Evolutionary conservation across 1,140 invertebrate genomes (phyloP).

Genomic region (Oscheius sp.): DNA sequence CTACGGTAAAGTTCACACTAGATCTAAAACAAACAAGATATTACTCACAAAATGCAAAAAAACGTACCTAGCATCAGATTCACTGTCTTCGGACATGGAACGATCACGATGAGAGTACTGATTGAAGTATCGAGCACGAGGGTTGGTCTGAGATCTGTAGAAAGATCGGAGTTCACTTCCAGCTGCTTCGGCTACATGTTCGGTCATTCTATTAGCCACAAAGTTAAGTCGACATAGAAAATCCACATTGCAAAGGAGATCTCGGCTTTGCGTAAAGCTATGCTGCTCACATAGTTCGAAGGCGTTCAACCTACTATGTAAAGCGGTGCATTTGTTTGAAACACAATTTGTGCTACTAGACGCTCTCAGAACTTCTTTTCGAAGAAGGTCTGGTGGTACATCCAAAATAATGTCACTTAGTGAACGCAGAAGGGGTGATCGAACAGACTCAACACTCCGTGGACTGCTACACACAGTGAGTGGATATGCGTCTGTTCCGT

Average conservation of each 20-base stretch:
- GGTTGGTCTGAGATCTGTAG: conserved; percentile 22
- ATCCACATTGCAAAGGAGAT: conserved; percentile 38
- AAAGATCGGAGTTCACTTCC: conserved; percentile 20
- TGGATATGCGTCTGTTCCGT: too few relatives aligned
- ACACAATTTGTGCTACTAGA: neutral
- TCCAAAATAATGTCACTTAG: neutral
- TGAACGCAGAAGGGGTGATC: neutral
- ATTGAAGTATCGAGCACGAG: conserved; percentile 34
- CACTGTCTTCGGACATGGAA: conserved; percentile 13
- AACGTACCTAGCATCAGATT: conserved; percentile 9
- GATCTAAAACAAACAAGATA: neutral
- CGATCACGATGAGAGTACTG: neutral
- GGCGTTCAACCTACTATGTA: conserved; percentile 23
- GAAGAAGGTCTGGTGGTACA: neutral
- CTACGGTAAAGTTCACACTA: conserved; percentile 9
- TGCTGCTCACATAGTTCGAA: conserved; percentile 43
- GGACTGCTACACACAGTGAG: too few relatives aligned
- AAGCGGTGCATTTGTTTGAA: conserved; percentile 11
- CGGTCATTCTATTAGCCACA: conserved; percentile 36
- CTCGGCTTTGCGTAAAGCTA: conserved; percentile 33
- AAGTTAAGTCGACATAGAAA: conserved; percentile 42
- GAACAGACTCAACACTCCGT: too few relatives aligned
- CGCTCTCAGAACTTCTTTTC: neutral
- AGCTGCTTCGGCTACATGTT: conserved; percentile 40
- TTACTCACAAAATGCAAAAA: neutral